Conservation (phyloP, 2,113 vertebrate genomes). For the Scolopax mira region DNA sequence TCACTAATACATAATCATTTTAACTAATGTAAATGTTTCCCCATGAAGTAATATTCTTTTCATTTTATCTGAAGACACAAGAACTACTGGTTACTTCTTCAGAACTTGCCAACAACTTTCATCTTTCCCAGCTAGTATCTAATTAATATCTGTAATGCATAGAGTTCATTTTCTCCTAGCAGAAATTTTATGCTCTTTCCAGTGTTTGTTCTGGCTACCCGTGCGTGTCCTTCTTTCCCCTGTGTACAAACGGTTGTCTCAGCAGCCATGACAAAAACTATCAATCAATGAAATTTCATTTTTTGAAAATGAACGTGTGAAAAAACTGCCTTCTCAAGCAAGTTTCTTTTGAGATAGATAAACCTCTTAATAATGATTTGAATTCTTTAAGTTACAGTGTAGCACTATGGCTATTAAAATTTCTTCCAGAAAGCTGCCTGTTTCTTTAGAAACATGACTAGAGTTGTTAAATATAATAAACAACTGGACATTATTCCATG, state of each 20-base stretch:
- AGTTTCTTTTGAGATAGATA: neutral
- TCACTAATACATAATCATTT: neutral
- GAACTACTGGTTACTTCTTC: neutral
- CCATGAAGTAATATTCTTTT: neutral
- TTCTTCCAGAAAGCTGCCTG: neutral
- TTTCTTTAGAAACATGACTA: neutral
- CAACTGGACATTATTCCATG: neutral
- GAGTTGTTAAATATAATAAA: neutral
- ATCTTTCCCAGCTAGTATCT: neutral
- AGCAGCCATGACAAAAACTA: conserved; percentile 23
- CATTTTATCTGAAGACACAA: neutral
- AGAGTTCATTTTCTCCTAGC: neutral
- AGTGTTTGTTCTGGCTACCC: neutral
- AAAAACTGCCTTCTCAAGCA: conserved; percentile 3
- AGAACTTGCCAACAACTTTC: neutral
- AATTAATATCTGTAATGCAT: neutral
- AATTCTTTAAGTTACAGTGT: neutral
- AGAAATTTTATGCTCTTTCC: neutral
- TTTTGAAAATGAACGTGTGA: conserved; percentile 17
- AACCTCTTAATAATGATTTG: neutral
- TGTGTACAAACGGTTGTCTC: neutral
- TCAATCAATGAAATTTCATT: neutral
- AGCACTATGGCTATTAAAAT: neutral
- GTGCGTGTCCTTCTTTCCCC: neutral
- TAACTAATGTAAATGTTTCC: neutral